Conservation (phyloP, 1,140 invertebrate species). For the Temnothorax longispinosus region DNA sequence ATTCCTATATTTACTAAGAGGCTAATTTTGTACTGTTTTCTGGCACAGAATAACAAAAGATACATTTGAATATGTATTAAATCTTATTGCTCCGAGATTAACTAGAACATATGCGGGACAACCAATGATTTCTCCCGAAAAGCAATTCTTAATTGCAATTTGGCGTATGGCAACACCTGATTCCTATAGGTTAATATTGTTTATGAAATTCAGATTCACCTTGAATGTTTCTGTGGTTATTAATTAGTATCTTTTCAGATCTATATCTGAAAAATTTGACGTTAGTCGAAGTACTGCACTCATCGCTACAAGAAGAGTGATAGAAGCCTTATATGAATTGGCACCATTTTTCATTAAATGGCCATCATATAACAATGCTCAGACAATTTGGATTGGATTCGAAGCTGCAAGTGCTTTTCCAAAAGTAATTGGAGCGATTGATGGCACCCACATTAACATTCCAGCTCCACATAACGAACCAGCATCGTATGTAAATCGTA, state of each 20-base stretch:
- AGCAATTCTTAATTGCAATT: constrained; percentile 20
- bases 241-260: background rate
- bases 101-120: background rate
- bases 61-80: constrained; percentile 7
- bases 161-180: constrained; percentile 23
- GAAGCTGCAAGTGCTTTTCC: background rate
- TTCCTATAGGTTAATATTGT: background rate
- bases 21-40: background rate
- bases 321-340: background rate
- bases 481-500: too few species aligned
- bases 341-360: background rate
- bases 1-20: background rate
- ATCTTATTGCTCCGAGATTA: background rate
- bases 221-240: too few species aligned
- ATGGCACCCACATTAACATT: too few species aligned
- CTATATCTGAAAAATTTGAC: background rate
- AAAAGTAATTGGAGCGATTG: too few species aligned
- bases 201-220: background rate
- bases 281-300: background rate
- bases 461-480: too few species aligned
- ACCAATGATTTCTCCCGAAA: constrained; percentile 18
- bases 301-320: background rate
- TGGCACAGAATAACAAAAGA: background rate
- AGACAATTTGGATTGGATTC: background rate
- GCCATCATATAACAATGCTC: background rate